A percentile compares a stretch with the other conserved stretches of the same genome.
Evolutionary conservation across 2,113 vertebrate species (phyloP).

Genomic region (Ellobius talpinus): DNA sequence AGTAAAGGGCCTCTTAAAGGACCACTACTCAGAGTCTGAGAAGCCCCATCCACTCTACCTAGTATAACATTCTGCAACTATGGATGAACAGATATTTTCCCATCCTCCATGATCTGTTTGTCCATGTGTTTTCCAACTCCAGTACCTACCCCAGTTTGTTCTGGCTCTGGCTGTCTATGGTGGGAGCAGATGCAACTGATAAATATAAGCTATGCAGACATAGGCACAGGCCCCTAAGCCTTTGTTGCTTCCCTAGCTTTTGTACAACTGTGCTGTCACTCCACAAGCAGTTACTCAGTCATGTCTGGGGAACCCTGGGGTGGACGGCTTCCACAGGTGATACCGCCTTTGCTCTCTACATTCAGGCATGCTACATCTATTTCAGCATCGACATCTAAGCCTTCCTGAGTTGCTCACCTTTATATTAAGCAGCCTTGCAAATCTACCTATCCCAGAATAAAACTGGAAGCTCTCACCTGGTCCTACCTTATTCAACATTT

Average conservation of each 20-base stretch:
- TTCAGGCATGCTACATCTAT: not conserved
- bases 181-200: constrained; percentile 17
- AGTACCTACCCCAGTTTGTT: not conserved
- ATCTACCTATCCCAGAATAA: constrained; percentile 29
- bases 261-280: not conserved
- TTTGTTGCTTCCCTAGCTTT: not conserved
- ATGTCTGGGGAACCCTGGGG: not conserved
- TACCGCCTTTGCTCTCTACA: not conserved
- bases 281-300: not conserved
- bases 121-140: not conserved
- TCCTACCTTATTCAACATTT: not conserved
- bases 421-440: constrained; percentile 28
- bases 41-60: not conserved
- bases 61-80: not conserved
- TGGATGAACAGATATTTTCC: not conserved
- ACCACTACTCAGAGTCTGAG: not conserved
- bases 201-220: not conserved
- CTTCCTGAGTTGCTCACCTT: constrained; percentile 41
- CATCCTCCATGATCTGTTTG: constrained; percentile 4
- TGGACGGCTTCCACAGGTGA: not conserved
- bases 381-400: constrained; percentile 39
- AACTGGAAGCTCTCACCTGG: constrained; percentile 3
- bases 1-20: not conserved
- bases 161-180: not conserved
- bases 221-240: not conserved